Conservation (phyloP, 2,888 invertebrate species). For the Neoaliturus tenellus region DNA sequence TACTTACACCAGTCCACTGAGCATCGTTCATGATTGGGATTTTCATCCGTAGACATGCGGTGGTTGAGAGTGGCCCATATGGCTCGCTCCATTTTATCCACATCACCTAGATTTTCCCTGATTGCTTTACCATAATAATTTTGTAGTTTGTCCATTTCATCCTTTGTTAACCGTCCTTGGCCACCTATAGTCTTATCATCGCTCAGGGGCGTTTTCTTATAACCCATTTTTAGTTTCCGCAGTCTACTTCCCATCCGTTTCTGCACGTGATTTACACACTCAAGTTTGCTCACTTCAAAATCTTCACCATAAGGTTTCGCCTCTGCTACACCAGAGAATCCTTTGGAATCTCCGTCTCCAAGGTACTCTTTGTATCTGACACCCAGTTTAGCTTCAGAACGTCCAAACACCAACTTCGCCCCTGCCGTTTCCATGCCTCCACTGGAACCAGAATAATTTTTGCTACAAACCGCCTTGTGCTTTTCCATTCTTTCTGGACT, state of each 20-base stretch:
- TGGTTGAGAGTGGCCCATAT: too few species aligned
- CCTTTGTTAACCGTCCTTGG: constrained; percentile 63
- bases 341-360: constrained; percentile 55
- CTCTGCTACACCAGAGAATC: neutral
- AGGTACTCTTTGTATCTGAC: constrained; percentile 42
- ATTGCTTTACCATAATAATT: constrained; percentile 62
- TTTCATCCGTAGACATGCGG: too few species aligned
- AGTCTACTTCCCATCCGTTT: constrained; percentile 59
- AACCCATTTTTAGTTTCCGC: constrained; percentile 12
- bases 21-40: too few species aligned
- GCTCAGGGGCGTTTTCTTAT: neutral
- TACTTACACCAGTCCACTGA: too few species aligned
- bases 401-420: neutral
- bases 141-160: constrained; percentile 64
- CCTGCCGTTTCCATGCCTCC: constrained; percentile 11
- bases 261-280: constrained; percentile 37
- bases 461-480: neutral
- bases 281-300: constrained; percentile 32
- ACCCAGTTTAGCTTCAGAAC: neutral
- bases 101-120: too few species aligned
- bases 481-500: neutral
- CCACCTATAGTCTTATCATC: constrained; percentile 59
- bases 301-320: constrained; percentile 57
- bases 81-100: too few species aligned
- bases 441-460: neutral